Evolutionary conservation across 2,888 invertebrate genomes (phyloP), one percentile per base, ranked within the genome.

Genomic region (Eupithecia abbreviata): DNA sequence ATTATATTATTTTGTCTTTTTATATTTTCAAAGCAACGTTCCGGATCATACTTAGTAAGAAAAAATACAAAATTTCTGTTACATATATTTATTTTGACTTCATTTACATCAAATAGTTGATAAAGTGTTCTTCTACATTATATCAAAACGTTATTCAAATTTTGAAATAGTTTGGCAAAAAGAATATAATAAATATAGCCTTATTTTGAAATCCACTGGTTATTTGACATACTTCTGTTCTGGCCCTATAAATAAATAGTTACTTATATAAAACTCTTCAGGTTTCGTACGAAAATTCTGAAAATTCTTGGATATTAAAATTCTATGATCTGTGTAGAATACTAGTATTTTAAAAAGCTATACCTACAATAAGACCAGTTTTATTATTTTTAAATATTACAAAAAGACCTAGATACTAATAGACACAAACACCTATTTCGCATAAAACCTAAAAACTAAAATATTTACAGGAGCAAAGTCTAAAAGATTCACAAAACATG

Each of bases 1-100:
- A 30, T 30, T 30, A 30, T 30, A 30, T 30, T 30, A 30, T 30
- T 30, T 30, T 4, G 2, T 18, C 10, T 4, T 41, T 41, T 65
- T 5, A 4, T 65, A 41, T 65, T 65, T 13, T 65, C 5, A 13
- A 41, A 65, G 13, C 41, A 65, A 13, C 13, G 13, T 65, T 18
- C 41, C 13, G 30, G 13, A 13, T 65, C 41, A 7, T 42, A 66
- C 15, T 42, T 66, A 12, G 5, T 41, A 66, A 6, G 42, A 10
- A 12, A 47, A 43, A 71, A 51, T 68, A 71, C 71, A 51, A 51
- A 5, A 4, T 43, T 10, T 51, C 30, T 62, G 18, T 49, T 92
- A 92, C 90, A 89, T 92, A 92, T 92, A 93, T 89, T 89, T 90
- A 92, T 87, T 88, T 84, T 92, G 91, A 93, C 89, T 89, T 89